Conservation (phyloP, 2,888 invertebrate genomes). For the Stramonita haemastoma region DNA sequence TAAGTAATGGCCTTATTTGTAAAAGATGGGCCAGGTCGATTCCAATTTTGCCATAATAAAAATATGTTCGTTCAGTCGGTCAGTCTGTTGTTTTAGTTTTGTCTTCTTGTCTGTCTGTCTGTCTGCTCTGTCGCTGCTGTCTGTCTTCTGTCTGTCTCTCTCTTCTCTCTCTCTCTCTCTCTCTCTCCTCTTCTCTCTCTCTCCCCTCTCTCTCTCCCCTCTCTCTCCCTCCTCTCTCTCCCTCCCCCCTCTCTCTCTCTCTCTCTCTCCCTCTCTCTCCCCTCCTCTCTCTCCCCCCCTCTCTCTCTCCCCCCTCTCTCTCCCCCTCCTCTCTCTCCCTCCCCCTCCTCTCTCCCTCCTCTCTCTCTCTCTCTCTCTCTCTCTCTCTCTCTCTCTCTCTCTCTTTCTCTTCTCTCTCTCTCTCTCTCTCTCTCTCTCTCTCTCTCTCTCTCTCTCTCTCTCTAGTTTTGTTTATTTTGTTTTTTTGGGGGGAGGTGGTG, state of each 20-base stretch:
- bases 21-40: too few relatives aligned
- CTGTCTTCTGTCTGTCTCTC: neutral
- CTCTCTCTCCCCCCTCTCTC: neutral
- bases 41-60: too few relatives aligned
- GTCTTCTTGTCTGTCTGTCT: neutral
- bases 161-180: neutral
- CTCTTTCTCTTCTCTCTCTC: neutral
- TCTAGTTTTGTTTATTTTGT: neutral
- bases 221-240: neutral
- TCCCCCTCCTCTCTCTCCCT: neutral
- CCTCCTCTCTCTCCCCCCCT: neutral
- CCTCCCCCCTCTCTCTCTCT: constrained; percentile 14
- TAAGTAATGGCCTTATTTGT: too few relatives aligned
- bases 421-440: neutral
- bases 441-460: neutral
- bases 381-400: neutral
- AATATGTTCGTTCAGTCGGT: neutral
- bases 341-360: neutral
- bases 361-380: neutral
- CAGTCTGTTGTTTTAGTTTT: too few relatives aligned
- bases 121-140: neutral
- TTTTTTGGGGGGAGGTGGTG: neutral
- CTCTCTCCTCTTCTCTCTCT: neutral
- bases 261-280: constrained; percentile 14
- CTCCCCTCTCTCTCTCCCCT: neutral